A percentile compares a stretch with the other conserved stretches of the same genome.
These are phyloP conservation scores for Dasysyrphus tricinctus DNA, from an alignment of 2,888 invertebrate genomes.

Conservation along the genomic window DNA sequence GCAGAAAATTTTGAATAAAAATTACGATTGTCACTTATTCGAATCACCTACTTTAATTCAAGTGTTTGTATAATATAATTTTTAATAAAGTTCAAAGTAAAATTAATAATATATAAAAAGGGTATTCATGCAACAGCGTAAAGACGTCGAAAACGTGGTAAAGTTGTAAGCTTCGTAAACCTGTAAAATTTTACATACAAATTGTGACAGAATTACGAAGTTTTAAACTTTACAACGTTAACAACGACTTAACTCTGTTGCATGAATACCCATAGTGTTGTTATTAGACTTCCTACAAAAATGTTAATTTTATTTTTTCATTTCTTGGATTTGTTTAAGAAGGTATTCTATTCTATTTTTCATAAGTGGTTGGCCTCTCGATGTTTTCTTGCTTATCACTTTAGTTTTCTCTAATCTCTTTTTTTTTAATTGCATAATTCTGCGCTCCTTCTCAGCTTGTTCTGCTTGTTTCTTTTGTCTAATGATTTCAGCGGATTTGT, in stretches of 20 bases:
- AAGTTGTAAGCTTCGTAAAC: too few species aligned
- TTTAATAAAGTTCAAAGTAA: constrained; percentile 30
- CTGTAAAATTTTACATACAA: too few species aligned
- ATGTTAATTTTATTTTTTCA: constrained; percentile 77
- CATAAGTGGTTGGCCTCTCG: constrained; percentile 94
- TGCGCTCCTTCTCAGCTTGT: constrained; percentile 84
- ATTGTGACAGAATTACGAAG: too few species aligned
- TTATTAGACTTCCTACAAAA: neutral
- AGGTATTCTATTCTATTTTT: constrained; percentile 91
- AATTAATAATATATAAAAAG: neutral
- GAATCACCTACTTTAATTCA: constrained; percentile 35
- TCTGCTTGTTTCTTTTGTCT: constrained; percentile 84
- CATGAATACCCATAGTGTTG: too few species aligned
- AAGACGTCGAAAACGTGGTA: too few species aligned
- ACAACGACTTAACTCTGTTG: too few species aligned
- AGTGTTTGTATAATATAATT: constrained; percentile 34
- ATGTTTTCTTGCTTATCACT: constrained; percentile 90
- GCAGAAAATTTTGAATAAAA: constrained; percentile 48
- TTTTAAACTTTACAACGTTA: too few species aligned
- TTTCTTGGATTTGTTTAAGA: constrained; percentile 89
- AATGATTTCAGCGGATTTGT: constrained; percentile 71
- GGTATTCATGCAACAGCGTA: too few species aligned
- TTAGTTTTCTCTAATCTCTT: constrained; percentile 89
- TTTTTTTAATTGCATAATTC: constrained; percentile 87
- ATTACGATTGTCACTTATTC: constrained; percentile 13